Percentiles rank a stretch among this genome's conserved stretches.
These are phyloP conservation scores for Danio choprae DNA, from an alignment of 2,797 vertebrate species.

Conservation along the genomic window DNA sequence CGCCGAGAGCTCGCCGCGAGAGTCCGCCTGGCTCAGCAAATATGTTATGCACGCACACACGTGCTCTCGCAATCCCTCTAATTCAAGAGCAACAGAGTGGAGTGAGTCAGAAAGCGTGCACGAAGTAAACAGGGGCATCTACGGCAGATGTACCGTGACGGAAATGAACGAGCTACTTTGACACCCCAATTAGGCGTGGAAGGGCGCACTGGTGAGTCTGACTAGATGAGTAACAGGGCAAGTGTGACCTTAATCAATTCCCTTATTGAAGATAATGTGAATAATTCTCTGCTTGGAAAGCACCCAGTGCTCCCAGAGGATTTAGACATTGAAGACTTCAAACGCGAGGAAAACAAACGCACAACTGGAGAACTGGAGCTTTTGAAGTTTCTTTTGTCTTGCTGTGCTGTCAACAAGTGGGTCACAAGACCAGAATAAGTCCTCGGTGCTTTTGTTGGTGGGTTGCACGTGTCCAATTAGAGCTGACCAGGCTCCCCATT, in stretches of 20 bases:
- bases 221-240: conserved; percentile 13
- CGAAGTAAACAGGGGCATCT: conserved; percentile 44
- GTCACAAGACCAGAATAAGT: conserved; percentile 5
- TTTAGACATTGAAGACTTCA: conserved; percentile 31
- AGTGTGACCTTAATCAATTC: conserved; percentile 41
- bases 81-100: conserved; percentile 28
- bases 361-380: conserved; percentile 19
- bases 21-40: conserved; percentile 35
- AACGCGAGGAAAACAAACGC: conserved; percentile 45
- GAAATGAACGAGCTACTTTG: conserved; percentile 38
- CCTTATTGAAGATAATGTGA: conserved; percentile 48
- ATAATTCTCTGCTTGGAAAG: conserved; percentile 50
- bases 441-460: not conserved
- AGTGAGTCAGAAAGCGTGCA: conserved; percentile 26
- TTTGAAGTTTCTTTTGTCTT: conserved; percentile 32
- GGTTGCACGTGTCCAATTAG: conserved; percentile 22
- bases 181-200: conserved; percentile 36
- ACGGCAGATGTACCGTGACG: conserved; percentile 17
- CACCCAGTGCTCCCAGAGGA: conserved; percentile 30
- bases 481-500: conserved; percentile 22
- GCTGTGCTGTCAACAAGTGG: conserved; percentile 38
- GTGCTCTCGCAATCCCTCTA: conserved; percentile 18
- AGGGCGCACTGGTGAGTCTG: conserved; percentile 1
- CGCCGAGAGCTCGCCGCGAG: conserved; percentile 16
- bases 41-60: conserved; percentile 16